Evolutionary conservation across 2,888 invertebrate species (phyloP), one percentile per base, ranked within the genome.

Genomic region (Drosophila paramelanica): DNA sequence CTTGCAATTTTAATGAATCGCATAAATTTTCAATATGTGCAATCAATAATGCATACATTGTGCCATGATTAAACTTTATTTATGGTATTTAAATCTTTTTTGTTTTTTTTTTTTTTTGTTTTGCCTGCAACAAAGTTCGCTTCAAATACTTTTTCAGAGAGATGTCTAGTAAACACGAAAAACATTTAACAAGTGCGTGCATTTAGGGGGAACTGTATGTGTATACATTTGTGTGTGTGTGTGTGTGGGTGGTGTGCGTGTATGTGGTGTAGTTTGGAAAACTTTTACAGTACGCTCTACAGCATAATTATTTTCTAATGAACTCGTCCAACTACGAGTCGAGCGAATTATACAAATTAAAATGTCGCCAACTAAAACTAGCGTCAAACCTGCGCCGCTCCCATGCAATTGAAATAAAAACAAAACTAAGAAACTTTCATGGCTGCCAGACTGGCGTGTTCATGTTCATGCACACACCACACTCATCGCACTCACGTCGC

Each of bases 241-340:
- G 17, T 71, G 8, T 55, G 7, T 47, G 7, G 31, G 23, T 42
- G 42, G 23, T 42, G 42, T 49, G 14, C 25, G 33, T 50, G 70
- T 52, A 11, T 66, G 42, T 39, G 13, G 14, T 51, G 47, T 46
- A 25, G 23, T 39, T 65, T 45, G 64, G 6, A 56, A 39, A 71
- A 74, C 60, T 74, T 72, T 77, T 38, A 69, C 39, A 38, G 43
- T 23, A 64, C 51, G 47, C 60, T 70, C 64, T 49, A 50, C 49
- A 59, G 55, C 57, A 61, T 76, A 77, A 77, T 73, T 76, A 77
- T 76, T 77, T 77, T 68, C 64, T 65, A 73, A 77, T 73, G 75
- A 77, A 77, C 73, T 75, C 60, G 60, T 60, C 60, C 17, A 67
- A 64, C 74, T 68, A 25, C 58, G 51, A 74, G 58, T 62, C 68